A percentile compares a stretch with the other conserved stretches of the same genome.
Conservation (phyloP, 2,888 invertebrate species). For the Mesorhabditis spiculigera region DNA sequence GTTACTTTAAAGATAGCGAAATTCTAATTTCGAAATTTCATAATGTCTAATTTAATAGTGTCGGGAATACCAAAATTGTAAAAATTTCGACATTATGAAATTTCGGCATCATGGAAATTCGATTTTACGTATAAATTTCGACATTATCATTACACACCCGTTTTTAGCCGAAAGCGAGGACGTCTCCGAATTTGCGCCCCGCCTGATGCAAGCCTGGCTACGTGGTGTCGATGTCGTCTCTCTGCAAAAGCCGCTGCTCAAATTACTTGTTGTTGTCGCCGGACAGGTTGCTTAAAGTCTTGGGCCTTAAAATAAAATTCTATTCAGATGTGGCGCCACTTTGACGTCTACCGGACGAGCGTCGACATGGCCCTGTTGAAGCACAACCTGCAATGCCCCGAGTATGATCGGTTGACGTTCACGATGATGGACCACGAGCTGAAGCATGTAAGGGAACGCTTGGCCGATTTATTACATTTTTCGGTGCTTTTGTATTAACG, state of each 20-base stretch:
- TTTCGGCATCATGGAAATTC: too few species aligned
- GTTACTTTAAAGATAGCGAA: too few species aligned
- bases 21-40: too few species aligned
- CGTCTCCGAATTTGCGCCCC: slow-evolving; percentile 70
- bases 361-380: slow-evolving; percentile 79
- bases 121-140: too few species aligned
- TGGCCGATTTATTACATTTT: too few species aligned
- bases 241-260: slow-evolving; percentile 35
- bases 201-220: slow-evolving; percentile 89
- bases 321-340: slow-evolving; percentile 83
- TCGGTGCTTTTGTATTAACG: too few species aligned
- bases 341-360: slow-evolving; percentile 84
- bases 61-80: too few species aligned
- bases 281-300: slow-evolving; percentile 20
- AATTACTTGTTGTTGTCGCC: slow-evolving; percentile 36
- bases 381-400: slow-evolving; percentile 63
- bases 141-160: too few species aligned
- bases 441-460: too few species aligned
- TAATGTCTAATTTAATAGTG: too few species aligned
- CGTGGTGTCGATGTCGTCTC: slow-evolving; percentile 69
- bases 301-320: slow-evolving; percentile 61
- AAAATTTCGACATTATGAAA: too few species aligned
- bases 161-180: slow-evolving; percentile 69
- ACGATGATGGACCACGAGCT: too few species aligned
- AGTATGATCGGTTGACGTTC: background rate